Conservation (phyloP, 1,140 invertebrate species). For the Akabosia matsudoensis region DNA sequence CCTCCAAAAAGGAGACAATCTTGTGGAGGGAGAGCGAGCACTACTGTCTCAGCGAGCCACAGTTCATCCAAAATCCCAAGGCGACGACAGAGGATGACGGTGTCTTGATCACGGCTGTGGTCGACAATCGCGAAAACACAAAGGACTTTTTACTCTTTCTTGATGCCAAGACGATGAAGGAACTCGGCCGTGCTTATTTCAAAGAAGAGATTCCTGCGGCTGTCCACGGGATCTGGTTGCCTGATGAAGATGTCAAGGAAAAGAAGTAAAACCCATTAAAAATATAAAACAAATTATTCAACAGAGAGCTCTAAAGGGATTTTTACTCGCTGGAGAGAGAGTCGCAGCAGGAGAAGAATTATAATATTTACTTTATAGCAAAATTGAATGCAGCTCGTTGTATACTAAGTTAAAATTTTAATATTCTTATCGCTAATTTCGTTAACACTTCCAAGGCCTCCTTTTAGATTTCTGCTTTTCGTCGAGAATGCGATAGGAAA, state of each 20-base stretch:
- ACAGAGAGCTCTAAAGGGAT: no score
- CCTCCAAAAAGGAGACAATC: slow-evolving; percentile 7
- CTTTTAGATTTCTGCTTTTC: no score
- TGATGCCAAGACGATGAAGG: slow-evolving; percentile 47
- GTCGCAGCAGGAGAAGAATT: no score
- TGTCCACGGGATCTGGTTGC: slow-evolving; percentile 38
- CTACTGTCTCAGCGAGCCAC: slow-evolving; percentile 47
- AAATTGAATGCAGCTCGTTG: no score
- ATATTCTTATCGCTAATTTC: no score
- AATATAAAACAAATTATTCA: not conserved
- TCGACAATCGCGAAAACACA: slow-evolving; percentile 43
- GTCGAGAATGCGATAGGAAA: no score
- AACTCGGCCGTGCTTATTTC: slow-evolving; percentile 44
- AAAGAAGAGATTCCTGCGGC: slow-evolving; percentile 42
- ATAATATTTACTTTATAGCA: no score
- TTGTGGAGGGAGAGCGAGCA: slow-evolving; percentile 46
- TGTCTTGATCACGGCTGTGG: slow-evolving; percentile 42
- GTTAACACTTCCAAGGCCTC: no score
- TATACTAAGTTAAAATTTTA: no score
- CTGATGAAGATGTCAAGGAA: not conserved
- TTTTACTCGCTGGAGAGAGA: no score
- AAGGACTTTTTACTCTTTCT: slow-evolving; percentile 45
- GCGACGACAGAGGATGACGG: slow-evolving; percentile 49
- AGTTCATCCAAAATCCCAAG: slow-evolving; percentile 48
- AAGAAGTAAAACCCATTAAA: slow-evolving; percentile 14